phyloP scores from a whole-genome alignment of 2,113 vertebrate genomes.

The Xenopus borealis region DNA sequence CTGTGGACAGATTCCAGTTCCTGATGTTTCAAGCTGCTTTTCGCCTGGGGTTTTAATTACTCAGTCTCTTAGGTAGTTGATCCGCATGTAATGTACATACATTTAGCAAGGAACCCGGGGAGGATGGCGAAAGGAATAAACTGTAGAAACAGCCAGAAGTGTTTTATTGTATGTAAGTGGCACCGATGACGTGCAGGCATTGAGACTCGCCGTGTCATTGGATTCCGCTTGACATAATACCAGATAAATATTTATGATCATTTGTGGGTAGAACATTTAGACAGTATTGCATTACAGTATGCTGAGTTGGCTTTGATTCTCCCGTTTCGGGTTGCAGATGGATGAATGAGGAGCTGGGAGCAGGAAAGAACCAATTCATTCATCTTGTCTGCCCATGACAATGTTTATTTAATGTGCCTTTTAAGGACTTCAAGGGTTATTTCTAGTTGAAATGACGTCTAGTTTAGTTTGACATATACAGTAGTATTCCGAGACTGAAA shows the following conservation, averaged over 20 bases:
- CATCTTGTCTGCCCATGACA: too few relatives aligned
- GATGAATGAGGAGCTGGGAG: too few relatives aligned
- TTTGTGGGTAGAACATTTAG: neutral
- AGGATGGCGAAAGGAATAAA: neutral
- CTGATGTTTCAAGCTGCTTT: constrained; percentile 10
- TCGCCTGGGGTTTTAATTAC: constrained; percentile 9
- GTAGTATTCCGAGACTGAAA: too few relatives aligned
- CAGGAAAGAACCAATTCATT: too few relatives aligned
- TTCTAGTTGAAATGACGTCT: too few relatives aligned
- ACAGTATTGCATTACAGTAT: neutral
- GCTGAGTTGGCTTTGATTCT: too few relatives aligned
- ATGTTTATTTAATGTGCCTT: too few relatives aligned
- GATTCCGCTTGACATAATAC: neutral
- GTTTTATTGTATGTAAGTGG: neutral
- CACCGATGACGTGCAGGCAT: neutral
- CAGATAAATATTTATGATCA: neutral
- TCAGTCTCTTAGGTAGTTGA: neutral
- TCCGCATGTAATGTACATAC: constrained; percentile 6
- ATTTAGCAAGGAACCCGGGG: neutral
- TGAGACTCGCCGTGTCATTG: neutral
- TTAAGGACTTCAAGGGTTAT: too few relatives aligned
- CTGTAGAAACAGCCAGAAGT: neutral
- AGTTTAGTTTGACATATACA: too few relatives aligned
- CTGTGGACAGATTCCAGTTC: neutral
- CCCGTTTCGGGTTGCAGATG: too few relatives aligned